These are phyloP conservation scores for Corythucha ciliata DNA, from an alignment of 2,888 invertebrate species.

Conservation along the genomic window DNA sequence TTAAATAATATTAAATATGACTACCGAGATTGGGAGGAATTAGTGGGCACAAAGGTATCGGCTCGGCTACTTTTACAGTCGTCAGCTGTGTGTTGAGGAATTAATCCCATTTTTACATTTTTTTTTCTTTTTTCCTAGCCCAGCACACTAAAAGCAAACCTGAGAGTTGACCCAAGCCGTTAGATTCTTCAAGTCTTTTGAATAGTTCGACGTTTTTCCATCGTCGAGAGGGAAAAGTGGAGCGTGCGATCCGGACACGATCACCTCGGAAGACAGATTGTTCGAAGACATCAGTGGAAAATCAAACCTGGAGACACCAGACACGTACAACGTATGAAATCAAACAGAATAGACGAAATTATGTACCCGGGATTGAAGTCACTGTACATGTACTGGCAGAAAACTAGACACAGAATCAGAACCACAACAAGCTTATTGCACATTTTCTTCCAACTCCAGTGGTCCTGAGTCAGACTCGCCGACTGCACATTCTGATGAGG, in stretches of 20 bases:
- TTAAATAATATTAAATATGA: constrained; percentile 4
- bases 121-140: too few species aligned
- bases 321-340: neutral
- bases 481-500: too few species aligned
- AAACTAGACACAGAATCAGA: constrained; percentile 25
- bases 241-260: constrained; percentile 16
- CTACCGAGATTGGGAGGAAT: constrained; percentile 56
- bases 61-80: constrained; percentile 24
- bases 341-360: neutral
- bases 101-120: too few species aligned
- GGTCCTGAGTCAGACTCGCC: too few species aligned
- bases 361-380: constrained; percentile 17
- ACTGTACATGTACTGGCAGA: constrained; percentile 27
- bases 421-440: constrained; percentile 27
- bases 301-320: constrained; percentile 15
- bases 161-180: constrained; percentile 29
- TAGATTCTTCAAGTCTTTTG: constrained; percentile 27
- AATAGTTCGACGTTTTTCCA: constrained; percentile 17
- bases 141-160: constrained; percentile 13
- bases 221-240: constrained; percentile 23
- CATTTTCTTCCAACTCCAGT: constrained; percentile 20
- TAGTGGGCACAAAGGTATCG: constrained; percentile 48
- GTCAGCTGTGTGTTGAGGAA: too few species aligned
- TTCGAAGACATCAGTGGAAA: constrained; percentile 19
- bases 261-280: constrained; percentile 12